Percentiles rank a stretch among this genome's conserved stretches.
phyloP scores from a whole-genome alignment of 2,113 vertebrate genomes.

The Corapipo altera region DNA sequence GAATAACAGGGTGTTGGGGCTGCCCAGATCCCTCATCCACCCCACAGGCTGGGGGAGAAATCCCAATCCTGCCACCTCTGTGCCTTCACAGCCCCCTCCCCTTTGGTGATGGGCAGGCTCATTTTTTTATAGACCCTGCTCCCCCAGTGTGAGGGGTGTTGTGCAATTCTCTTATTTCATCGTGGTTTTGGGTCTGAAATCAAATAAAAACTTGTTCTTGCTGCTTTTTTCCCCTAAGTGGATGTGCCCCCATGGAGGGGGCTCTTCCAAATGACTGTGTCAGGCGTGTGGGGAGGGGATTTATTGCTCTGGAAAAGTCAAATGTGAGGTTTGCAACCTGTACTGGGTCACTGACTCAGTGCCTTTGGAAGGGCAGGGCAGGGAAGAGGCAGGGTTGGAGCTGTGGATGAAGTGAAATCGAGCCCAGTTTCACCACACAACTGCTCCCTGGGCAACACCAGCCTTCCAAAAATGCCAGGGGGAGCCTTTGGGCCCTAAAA shows the following conservation, averaged over 20 bases:
- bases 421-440: background rate
- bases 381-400: background rate
- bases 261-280: background rate
- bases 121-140: background rate
- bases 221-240: background rate
- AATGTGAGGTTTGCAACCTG: background rate
- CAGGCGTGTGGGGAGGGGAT: fast-evolving
- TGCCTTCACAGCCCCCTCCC: fast-evolving
- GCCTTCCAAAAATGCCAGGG: background rate
- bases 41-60: too few relatives aligned
- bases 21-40: background rate
- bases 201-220: background rate
- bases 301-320: background rate
- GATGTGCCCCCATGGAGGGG: background rate
- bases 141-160: background rate
- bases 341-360: background rate
- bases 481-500: background rate
- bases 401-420: background rate
- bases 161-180: background rate
- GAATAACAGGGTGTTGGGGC: background rate
- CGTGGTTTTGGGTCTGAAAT: background rate
- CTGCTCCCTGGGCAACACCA: background rate
- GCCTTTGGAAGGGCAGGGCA: background rate
- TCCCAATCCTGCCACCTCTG: fast-evolving
- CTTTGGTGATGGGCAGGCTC: background rate